Conservation (phyloP, 37 sponge, comb jelly and placozoan genomes). For the Dysidea cf. avara region DNA sequence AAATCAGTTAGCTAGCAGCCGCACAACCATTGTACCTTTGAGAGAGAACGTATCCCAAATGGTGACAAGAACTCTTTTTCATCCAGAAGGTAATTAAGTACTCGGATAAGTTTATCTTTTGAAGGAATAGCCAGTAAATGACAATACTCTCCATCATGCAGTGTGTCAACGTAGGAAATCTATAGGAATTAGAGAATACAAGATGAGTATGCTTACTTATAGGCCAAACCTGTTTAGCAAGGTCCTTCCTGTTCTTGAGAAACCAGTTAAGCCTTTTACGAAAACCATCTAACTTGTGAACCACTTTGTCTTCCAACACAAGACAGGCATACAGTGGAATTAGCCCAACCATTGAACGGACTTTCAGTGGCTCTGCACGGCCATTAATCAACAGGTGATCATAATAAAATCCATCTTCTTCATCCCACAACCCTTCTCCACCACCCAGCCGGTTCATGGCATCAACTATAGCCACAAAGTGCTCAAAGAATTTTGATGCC, state of each 20-base stretch:
- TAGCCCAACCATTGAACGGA: slow-evolving; percentile 92
- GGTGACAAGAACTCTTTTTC: slow-evolving; percentile 95
- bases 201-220: not conserved
- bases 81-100: slow-evolving; percentile 86
- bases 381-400: slow-evolving; percentile 75
- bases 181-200: not conserved
- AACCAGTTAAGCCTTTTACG: slow-evolving; percentile 89
- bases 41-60: slow-evolving; percentile 90
- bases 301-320: slow-evolving; percentile 84
- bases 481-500: slow-evolving; percentile 99
- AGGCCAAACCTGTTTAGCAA: slow-evolving; percentile 64
- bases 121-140: slow-evolving; percentile 91
- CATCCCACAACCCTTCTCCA: slow-evolving; percentile 85
- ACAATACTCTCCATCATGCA: slow-evolving; percentile 49
- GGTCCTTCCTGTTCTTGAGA: slow-evolving; percentile 77
- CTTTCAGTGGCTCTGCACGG: slow-evolving; percentile 60
- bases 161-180: slow-evolving; percentile 74
- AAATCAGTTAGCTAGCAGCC: too few species aligned
- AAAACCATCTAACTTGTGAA: slow-evolving; percentile 86
- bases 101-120: slow-evolving; percentile 50
- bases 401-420: slow-evolving; percentile 95
- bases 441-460: slow-evolving; percentile 91
- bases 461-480: slow-evolving; percentile 90
- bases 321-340: slow-evolving; percentile 94
- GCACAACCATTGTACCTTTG: slow-evolving; percentile 46